These are phyloP conservation scores for Crematogaster levior DNA, from an alignment of 2,888 invertebrate species.

Conservation along the genomic window DNA sequence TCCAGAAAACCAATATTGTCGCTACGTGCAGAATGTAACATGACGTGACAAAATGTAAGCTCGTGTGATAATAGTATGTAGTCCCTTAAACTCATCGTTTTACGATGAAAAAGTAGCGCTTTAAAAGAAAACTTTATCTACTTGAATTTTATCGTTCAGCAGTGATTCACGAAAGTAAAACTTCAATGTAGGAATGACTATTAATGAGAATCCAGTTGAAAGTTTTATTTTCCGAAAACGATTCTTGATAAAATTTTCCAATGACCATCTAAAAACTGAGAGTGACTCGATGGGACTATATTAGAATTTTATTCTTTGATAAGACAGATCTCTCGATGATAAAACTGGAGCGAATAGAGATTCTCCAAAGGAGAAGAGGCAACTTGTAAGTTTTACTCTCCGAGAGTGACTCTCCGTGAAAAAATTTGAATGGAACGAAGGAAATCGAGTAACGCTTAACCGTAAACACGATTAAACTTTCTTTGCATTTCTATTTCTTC, in stretches of 20 bases:
- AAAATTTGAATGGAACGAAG: constrained; percentile 11
- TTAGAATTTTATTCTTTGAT: constrained; percentile 14
- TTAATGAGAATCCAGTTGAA: constrained; percentile 33
- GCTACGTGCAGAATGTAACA: neutral
- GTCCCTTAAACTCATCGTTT: neutral
- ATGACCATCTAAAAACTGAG: constrained; percentile 24
- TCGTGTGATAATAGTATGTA: neutral
- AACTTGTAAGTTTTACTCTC: constrained; percentile 18
- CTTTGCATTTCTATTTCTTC: neutral
- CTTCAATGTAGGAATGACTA: neutral
- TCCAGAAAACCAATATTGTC: constrained; percentile 15
- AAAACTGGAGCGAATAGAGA: constrained; percentile 31
- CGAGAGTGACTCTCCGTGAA: constrained; percentile 4
- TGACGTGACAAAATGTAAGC: constrained; percentile 1
- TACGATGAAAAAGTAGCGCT: neutral
- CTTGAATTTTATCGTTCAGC: constrained; percentile 11
- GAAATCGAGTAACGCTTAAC: constrained; percentile 10
- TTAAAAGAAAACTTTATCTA: neutral
- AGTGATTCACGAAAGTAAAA: constrained; percentile 11
- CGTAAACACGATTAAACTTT: constrained; percentile 13
- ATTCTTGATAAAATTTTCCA: constrained; percentile 16
- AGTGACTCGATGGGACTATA: neutral
- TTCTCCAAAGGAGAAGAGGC: constrained; percentile 3
- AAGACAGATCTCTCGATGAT: constrained; percentile 30
- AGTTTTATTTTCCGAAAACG: constrained; percentile 15